Conservation (phyloP, 2,888 invertebrate species). For the Erannis defoliaria region DNA sequence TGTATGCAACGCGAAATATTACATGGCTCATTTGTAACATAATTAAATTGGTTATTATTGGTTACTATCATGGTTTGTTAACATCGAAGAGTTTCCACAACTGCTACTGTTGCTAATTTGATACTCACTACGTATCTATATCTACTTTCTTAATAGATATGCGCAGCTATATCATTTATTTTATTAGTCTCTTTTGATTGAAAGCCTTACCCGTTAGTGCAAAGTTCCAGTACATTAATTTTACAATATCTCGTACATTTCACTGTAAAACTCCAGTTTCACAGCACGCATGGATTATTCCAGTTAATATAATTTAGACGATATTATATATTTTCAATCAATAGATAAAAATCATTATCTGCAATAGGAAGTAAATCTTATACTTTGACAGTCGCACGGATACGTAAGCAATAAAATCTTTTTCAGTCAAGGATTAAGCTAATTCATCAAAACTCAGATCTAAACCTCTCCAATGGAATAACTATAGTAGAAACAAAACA, state of each 20-base stretch:
- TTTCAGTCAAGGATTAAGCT: neutral
- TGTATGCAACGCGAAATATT: no score
- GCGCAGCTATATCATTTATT: neutral
- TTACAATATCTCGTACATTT: neutral
- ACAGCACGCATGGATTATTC: no score
- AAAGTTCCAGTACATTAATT: constrained; percentile 3
- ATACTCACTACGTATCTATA: neutral
- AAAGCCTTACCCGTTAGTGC: constrained; percentile 2
- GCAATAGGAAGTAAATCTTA: no score
- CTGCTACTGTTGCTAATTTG: neutral
- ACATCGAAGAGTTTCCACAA: no score
- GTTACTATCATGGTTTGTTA: no score
- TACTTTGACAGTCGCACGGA: no score
- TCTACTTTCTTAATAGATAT: neutral
- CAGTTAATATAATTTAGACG: no score
- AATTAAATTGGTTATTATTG: no score
- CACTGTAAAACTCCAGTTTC: neutral
- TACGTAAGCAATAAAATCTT: neutral
- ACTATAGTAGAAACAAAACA: constrained; percentile 16
- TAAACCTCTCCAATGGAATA: constrained; percentile 2
- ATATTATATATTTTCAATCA: no score
- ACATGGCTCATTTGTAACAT: no score
- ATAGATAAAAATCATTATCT: no score
- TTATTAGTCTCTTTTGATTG: constrained; percentile 1
- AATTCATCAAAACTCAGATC: neutral